Evolutionary conservation across 2,113 vertebrate genomes (phyloP), one percentile per base, ranked within the genome.

Genomic region (Odocoileus virginianus): DNA sequence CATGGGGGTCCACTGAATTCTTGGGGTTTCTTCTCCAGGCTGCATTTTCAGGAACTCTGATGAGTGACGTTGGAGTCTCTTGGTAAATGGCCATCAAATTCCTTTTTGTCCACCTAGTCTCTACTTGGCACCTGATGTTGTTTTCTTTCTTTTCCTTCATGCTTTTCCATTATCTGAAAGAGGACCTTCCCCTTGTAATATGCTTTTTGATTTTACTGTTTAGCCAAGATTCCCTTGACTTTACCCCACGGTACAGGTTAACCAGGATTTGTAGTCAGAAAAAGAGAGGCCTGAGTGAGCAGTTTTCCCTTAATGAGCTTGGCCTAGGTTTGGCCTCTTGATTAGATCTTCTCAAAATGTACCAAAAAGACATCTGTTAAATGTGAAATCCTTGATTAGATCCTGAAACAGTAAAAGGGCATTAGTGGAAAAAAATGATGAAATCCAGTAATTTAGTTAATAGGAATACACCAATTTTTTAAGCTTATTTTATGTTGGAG

Each of bases 81-180:
- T 43, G 47, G 58, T 89, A 96, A 95, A 89, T 30, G 52, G 2
- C 21, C 79, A 94, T 86, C 30, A 85, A 61, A 91, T 85, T 91
- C 4, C 43, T 30, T 64, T 88, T 43, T 67, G 28, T 78, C 16
- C 21, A 89, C 17, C 60, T 93, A 83, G 85, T 91, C 71, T 97
- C 67, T 82, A 76, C 47, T 88, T 91, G 40, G 47, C 76, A 94
- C 23, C 14, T 96, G 74, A 87, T 79, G 15, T 21, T 91, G 6
- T 85, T 91, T 12, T 95, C 50, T 95, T 94, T 86, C 21, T 90
- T 94, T 89, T 55, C 78, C 6, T 40, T 93, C 25, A 33, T 93
- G 30, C 3, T 40, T 83, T 96, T 87, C 17, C 5, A 57, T 88
- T 57, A 74, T 89, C 45, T 91, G 54, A 85, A 95, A 86, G 47